A percentile compares a stretch with the other conserved stretches of the same genome.
Conservation (phyloP, 1,140 invertebrate genomes). For the Scylla paramamosain region DNA sequence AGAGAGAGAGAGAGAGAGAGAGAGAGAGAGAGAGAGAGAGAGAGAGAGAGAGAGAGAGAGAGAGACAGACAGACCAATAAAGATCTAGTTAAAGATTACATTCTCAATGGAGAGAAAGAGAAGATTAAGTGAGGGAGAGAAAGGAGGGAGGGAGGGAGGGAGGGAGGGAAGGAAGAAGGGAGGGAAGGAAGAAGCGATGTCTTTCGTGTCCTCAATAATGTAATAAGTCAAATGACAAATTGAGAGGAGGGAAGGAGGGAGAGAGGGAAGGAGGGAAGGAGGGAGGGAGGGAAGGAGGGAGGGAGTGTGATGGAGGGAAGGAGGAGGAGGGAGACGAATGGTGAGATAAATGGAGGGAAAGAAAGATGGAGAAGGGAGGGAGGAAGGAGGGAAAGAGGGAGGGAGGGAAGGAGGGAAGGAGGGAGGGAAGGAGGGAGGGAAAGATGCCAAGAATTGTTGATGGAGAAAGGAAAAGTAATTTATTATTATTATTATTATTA, state of each 20-base stretch:
- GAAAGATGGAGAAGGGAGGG: background rate
- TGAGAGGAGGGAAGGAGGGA: background rate
- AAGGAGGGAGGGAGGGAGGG: background rate
- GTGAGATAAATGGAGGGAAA: background rate
- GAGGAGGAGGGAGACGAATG: background rate
- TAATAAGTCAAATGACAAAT: constrained; percentile 24
- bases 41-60: constrained; percentile 20
- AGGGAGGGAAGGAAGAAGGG: background rate
- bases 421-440: background rate
- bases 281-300: background rate
- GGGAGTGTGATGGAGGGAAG: background rate
- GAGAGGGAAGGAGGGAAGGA: background rate
- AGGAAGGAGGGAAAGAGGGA: background rate
- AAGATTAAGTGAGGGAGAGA: background rate
- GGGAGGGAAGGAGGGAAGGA: background rate
- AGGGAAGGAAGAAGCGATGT: background rate
- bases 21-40: constrained; percentile 20
- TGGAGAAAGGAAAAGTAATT: background rate
- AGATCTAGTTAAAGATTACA: constrained; percentile 24
- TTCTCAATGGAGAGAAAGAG: constrained; percentile 14
- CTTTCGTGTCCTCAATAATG: background rate
- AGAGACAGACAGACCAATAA: background rate
- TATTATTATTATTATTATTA: constrained; percentile 26
- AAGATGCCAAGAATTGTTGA: background rate
- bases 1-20: constrained; percentile 20